Base-by-base conservation (phyloP, 1,140 invertebrate species). In the Antheraea pernyi region DNA sequence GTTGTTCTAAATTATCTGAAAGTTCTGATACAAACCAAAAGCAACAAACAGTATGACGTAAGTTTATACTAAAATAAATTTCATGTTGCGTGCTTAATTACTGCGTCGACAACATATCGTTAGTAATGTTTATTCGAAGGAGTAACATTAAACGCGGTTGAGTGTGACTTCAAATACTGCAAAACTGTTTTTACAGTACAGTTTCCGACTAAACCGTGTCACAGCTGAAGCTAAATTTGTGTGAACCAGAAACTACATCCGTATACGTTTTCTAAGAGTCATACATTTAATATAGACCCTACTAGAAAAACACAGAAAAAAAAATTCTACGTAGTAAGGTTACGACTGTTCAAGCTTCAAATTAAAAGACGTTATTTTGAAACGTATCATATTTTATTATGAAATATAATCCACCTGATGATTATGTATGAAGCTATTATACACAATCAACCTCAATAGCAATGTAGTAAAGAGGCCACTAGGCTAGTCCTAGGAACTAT, bases 61-160 rank as follows among this genome's bases (percentile, higher is more conserved):
- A 53, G 46, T 53, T 53, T 53, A 53, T 53, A n/a, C 46, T 53
- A 53, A 53, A 53, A 53, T 53, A 53, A 53, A 16, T 53, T 16
- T 7, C 46, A 53, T 53, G 46, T 53, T 53, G 46, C 39, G 46
- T 53, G 16, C 46, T 53, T 53, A 53, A 53, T 53, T 53, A 53
- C 46, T n/a, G 46, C 46, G 46, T 53, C 46, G 46, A 53, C 46
- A 53, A 53, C 46, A 53, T 53, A n/a, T 53, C 9, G 46, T 53
- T 53, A 16, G 46, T 6, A 53, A 53, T 53, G 46, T 53, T 53
- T 53, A 53, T 53, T 53, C 16, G 46, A 53, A 53, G 16, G 46
- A 53, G 46, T 53, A 53, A 53, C 16, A 53, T 53, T 53, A 53
- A 53, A 53, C 46, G 46, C 16, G 46, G 46, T 16, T 53, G 11